These are phyloP conservation scores for Dasysyrphus tricinctus DNA, from an alignment of 2,888 invertebrate genomes.

Conservation along the genomic window DNA sequence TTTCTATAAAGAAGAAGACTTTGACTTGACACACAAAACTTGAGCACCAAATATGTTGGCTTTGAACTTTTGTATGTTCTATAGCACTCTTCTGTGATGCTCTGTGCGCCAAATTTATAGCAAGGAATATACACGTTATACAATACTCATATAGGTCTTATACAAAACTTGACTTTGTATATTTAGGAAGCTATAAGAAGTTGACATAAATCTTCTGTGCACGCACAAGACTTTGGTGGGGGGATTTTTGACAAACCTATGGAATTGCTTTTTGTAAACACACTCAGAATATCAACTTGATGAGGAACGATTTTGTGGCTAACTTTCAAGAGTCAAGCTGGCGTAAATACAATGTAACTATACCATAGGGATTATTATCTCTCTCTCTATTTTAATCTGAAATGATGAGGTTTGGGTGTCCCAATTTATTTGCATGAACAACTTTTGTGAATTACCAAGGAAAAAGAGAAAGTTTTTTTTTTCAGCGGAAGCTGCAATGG, in stretches of 20 bases:
- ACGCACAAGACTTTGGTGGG: constrained; percentile 4
- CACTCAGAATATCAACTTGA: constrained; percentile 38
- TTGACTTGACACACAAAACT: constrained; percentile 64
- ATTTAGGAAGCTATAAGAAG: background rate
- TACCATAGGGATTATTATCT: background rate
- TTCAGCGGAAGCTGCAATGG: too few relatives aligned
- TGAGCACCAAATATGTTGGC: constrained; percentile 50
- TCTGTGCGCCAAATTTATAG: background rate
- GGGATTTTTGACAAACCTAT: constrained; percentile 26
- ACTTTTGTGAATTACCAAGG: background rate
- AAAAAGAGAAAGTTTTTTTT: too few relatives aligned
- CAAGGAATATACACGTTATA: background rate
- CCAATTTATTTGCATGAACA: constrained; percentile 22
- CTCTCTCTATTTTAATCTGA: background rate
- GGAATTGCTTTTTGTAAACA: constrained; percentile 38
- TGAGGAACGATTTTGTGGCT: constrained; percentile 35
- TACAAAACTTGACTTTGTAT: constrained; percentile 21
- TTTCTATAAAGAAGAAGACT: constrained; percentile 7
- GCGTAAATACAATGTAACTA: background rate
- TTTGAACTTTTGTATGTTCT: constrained; percentile 56
- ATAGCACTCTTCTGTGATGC: background rate
- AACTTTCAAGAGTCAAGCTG: constrained; percentile 29
- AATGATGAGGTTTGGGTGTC: background rate
- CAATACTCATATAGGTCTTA: background rate
- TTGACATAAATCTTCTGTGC: constrained; percentile 1